phyloP scores from a whole-genome alignment of 2,797 vertebrate genomes.

The Sternotherus odoratus region DNA sequence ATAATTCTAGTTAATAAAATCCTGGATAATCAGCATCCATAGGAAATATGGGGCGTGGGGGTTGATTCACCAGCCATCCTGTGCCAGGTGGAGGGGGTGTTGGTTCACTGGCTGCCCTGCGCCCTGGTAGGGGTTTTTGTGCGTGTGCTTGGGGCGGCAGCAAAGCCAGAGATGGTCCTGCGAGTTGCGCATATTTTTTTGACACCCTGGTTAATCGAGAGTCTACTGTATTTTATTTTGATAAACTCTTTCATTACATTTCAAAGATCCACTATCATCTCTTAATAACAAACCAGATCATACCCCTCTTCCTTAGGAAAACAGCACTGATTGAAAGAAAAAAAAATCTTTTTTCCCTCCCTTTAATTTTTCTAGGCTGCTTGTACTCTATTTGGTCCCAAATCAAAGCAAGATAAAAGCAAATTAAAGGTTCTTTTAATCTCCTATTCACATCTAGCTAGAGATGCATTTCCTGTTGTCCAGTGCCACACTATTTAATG shows the following conservation, averaged over 20 bases:
- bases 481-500: background rate
- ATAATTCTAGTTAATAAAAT: too few relatives aligned
- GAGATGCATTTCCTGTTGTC: constrained; percentile 43
- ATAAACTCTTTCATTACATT: constrained; percentile 9
- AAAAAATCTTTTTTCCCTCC: constrained; percentile 27
- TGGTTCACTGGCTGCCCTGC: too few relatives aligned
- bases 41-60: too few relatives aligned
- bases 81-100: too few relatives aligned
- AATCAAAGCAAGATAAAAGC: constrained; percentile 70
- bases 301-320: constrained; percentile 15
- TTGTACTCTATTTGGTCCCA: constrained; percentile 16
- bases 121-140: too few relatives aligned
- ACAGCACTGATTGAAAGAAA: background rate
- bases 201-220: too few relatives aligned
- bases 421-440: constrained; percentile 62
- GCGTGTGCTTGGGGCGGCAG: too few relatives aligned
- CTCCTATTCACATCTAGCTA: constrained; percentile 46
- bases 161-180: too few relatives aligned
- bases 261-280: background rate
- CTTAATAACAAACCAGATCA: background rate
- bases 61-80: too few relatives aligned
- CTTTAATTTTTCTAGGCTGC: constrained; percentile 28
- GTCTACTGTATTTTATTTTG: background rate
- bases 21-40: too few relatives aligned
- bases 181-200: too few relatives aligned